Percentiles rank a stretch among this genome's conserved stretches.
These are phyloP conservation scores for Miniopterus natalensis DNA, from an alignment of 2,113 vertebrate species.

Conservation along the genomic window DNA sequence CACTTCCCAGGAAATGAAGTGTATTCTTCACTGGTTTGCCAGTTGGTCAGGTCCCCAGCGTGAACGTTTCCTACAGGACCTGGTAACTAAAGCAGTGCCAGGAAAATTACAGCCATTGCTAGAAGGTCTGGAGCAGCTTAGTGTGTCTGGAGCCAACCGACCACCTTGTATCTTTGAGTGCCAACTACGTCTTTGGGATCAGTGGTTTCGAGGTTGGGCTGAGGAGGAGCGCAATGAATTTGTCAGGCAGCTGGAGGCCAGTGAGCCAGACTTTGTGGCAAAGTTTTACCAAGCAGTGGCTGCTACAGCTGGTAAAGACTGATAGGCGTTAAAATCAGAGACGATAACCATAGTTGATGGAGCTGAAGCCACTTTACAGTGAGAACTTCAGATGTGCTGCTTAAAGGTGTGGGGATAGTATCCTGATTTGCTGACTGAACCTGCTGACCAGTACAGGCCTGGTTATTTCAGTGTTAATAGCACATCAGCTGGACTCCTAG, in stretches of 20 bases:
- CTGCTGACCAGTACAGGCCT: not conserved
- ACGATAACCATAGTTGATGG: conserved; percentile 8
- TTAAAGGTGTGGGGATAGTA: not conserved
- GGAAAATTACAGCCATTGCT: conserved; percentile 93
- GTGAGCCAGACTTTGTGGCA: conserved; percentile 90
- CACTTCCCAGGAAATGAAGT: conserved; percentile 93
- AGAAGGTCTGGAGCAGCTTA: conserved; percentile 91
- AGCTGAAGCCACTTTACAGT: not conserved
- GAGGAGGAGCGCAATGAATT: conserved; percentile 94
- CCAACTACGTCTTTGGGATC: conserved; percentile 94
- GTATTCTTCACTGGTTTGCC: conserved; percentile 94
- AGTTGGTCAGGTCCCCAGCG: conserved; percentile 90
- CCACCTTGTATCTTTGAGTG: conserved; percentile 94
- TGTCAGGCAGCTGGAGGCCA: conserved; percentile 90
- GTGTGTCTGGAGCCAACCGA: conserved; percentile 80
- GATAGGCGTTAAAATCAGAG: conserved; percentile 58
- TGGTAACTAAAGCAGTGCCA: conserved; percentile 93
- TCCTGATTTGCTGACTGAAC: not conserved
- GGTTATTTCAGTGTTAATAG: not conserved
- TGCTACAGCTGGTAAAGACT: conserved; percentile 90
- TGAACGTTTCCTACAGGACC: conserved; percentile 91
- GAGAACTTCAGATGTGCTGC: not conserved
- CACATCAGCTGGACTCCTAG: not conserved
- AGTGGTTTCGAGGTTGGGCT: conserved; percentile 95
- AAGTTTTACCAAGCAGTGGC: conserved; percentile 92